phyloP scores from a whole-genome alignment of 1,140 invertebrate species.

The Branchinecta lindahli region DNA sequence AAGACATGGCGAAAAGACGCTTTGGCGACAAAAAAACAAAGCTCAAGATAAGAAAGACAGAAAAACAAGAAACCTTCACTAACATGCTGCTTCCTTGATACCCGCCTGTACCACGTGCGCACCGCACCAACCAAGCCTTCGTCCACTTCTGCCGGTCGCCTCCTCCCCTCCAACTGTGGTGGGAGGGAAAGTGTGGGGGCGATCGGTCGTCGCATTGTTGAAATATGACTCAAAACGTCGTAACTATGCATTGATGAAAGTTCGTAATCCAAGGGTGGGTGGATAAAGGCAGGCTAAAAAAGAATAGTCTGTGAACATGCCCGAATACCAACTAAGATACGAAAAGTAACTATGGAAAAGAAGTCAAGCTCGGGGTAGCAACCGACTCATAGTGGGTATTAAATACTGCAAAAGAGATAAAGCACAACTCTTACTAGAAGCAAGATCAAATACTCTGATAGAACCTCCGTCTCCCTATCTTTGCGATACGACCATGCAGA shows the following conservation, averaged over 20 bases:
- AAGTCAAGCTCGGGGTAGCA: no score
- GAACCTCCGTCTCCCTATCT: no score
- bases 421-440: no score
- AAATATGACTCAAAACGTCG: background rate
- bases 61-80: slow-evolving; percentile 6
- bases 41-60: background rate
- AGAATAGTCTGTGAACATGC: background rate
- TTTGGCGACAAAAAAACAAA: no score
- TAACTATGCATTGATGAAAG: background rate
- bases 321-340: no score
- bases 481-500: no score
- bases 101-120: background rate
- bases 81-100: background rate
- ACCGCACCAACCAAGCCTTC: slow-evolving; percentile 9
- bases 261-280: background rate
- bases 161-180: background rate
- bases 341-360: no score
- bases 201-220: background rate
- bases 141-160: background rate
- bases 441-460: no score
- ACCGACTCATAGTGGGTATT: no score
- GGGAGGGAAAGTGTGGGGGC: background rate
- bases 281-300: slow-evolving; percentile 6
- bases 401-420: no score
- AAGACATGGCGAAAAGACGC: no score